phyloP scores from a whole-genome alignment of 2,113 vertebrate genomes.

The Gadus macrocephalus region DNA sequence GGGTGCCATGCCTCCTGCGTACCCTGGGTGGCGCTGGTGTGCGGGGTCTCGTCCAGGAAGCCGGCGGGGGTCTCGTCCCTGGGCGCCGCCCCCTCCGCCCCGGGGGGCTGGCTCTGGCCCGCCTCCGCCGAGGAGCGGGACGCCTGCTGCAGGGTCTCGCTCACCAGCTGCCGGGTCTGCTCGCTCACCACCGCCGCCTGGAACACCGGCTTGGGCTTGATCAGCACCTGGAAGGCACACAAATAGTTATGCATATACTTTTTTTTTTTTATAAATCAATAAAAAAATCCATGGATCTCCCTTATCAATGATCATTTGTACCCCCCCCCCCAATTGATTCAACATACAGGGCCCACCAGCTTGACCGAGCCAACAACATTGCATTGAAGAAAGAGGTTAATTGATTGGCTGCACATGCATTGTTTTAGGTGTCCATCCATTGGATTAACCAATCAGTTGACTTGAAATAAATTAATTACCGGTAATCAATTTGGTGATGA shows the following conservation, averaged over 20 bases:
- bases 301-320: not conserved
- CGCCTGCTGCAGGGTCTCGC: constrained; percentile 92
- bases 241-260: not conserved
- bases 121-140: constrained; percentile 78
- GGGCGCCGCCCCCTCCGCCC: constrained; percentile 76
- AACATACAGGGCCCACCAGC: too few species aligned
- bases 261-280: not conserved
- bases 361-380: too few species aligned
- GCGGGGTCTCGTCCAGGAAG: constrained; percentile 76
- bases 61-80: constrained; percentile 77
- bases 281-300: not conserved
- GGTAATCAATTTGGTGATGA: too few species aligned
- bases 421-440: too few species aligned
- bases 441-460: too few species aligned
- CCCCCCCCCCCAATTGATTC: too few species aligned
- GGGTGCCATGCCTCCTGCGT: not conserved
- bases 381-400: too few species aligned
- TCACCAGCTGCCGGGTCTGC: constrained; percentile 92
- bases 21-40: constrained; percentile 79
- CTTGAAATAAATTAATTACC: too few species aligned
- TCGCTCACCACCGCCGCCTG: constrained; percentile 94
- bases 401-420: too few species aligned
- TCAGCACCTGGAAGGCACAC: constrained; percentile 83
- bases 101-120: constrained; percentile 61
- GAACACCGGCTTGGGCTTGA: constrained; percentile 97